Percentiles rank a stretch among this genome's conserved stretches.
These are phyloP conservation scores for Pocillopora grandis DNA, from an alignment of 92 coral and sea anemone genomes.

Conservation along the genomic window DNA sequence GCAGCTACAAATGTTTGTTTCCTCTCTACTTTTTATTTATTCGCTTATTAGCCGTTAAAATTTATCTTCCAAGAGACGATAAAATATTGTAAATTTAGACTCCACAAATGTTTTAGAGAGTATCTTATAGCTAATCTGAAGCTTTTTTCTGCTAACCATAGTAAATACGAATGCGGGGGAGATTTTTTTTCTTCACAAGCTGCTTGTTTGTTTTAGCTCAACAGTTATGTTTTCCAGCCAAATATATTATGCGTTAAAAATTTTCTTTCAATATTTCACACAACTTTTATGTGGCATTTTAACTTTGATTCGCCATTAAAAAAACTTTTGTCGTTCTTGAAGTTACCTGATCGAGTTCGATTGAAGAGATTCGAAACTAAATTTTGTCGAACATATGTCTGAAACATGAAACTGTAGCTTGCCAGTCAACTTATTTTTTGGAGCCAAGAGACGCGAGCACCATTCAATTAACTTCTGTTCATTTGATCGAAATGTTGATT, in stretches of 20 bases:
- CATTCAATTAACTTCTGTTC: background rate
- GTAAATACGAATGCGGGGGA: background rate
- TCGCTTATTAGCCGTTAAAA: too few relatives aligned
- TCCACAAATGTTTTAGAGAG: too few relatives aligned
- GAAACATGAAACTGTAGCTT: too few relatives aligned
- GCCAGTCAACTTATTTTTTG: background rate
- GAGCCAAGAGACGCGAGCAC: background rate
- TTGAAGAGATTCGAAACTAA: too few relatives aligned
- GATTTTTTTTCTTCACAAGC: background rate
- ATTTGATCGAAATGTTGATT: background rate
- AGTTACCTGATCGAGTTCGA: too few relatives aligned
- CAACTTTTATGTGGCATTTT: background rate
- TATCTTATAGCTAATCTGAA: background rate
- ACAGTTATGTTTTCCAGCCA: background rate
- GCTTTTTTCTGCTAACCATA: background rate
- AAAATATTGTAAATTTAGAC: too few relatives aligned
- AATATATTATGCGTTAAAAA: background rate
- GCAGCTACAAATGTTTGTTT: too few relatives aligned
- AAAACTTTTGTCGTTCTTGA: too few relatives aligned
- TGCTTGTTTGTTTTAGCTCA: background rate
- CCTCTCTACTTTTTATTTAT: too few relatives aligned
- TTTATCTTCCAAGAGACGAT: too few relatives aligned
- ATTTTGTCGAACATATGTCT: too few relatives aligned
- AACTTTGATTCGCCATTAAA: too few relatives aligned
- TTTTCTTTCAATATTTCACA: background rate